These are phyloP conservation scores for Trichacis sp. DNA, from an alignment of 2,888 invertebrate genomes.

Conservation along the genomic window DNA sequence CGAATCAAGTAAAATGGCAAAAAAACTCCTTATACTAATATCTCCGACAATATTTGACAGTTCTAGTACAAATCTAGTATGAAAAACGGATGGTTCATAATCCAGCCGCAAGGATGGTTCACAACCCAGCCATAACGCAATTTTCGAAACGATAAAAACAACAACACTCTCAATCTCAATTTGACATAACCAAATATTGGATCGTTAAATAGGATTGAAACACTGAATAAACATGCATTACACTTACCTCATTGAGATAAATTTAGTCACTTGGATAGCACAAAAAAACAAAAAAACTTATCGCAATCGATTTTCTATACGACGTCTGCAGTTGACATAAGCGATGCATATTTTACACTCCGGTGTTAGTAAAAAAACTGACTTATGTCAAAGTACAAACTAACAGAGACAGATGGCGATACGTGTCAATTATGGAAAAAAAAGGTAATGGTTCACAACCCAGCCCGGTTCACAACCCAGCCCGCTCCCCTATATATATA, in stretches of 20 bases:
- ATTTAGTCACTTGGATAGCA: neutral
- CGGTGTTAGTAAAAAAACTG: neutral
- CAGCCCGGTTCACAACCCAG: neutral
- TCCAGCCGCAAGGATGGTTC: neutral
- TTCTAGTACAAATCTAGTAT: neutral
- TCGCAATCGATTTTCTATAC: neutral
- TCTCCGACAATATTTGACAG: neutral
- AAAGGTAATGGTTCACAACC: neutral
- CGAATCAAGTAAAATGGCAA: too few species aligned
- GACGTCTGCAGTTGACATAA: constrained; percentile 1
- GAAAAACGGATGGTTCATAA: neutral
- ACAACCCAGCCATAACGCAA: neutral
- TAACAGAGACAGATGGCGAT: neutral
- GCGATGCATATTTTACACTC: neutral
- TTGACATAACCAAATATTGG: neutral
- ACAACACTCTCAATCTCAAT: neutral
- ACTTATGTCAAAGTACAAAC: neutral
- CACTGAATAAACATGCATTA: neutral
- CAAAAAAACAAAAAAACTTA: neutral
- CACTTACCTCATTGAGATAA: neutral
- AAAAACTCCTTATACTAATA: neutral
- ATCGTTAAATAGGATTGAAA: neutral
- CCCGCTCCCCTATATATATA: neutral
- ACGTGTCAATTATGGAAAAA: neutral
- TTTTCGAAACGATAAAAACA: neutral